Percentiles rank a stretch among this genome's conserved stretches.
Conservation (phyloP, 2,888 invertebrate genomes). For the Metallyticus violacea region DNA sequence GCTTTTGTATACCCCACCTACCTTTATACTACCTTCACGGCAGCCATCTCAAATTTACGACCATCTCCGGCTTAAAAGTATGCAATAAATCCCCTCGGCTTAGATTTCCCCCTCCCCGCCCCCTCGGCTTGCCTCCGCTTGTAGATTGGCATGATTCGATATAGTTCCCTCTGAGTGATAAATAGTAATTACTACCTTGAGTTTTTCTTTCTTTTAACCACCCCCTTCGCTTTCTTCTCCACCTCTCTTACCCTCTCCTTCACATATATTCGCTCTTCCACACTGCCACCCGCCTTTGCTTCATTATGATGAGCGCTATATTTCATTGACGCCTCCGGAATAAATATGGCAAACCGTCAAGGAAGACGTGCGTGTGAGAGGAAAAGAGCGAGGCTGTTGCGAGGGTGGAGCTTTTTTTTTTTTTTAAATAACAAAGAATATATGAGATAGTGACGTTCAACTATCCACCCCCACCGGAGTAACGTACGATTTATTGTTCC, state of each 20-base stretch:
- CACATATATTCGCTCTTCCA: conserved; percentile 17
- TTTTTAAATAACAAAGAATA: conserved; percentile 9
- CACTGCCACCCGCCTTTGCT: conserved; percentile 28
- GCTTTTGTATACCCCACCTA: conserved; percentile 25
- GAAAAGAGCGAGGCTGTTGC: neutral
- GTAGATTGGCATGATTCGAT: conserved; percentile 37
- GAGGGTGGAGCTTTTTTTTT: neutral
- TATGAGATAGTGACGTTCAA: neutral
- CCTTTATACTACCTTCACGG: conserved; percentile 24
- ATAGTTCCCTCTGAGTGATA: conserved; percentile 35
- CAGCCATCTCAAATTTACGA: conserved; percentile 48
- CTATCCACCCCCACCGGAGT: neutral
- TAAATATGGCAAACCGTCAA: conserved; percentile 34
- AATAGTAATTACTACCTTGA: conserved; percentile 36
- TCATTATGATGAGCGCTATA: conserved; percentile 36
- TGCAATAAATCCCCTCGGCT: conserved; percentile 47
- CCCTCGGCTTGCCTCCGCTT: conserved; percentile 7
- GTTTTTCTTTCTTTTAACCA: conserved; percentile 29
- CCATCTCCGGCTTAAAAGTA: conserved; percentile 51
- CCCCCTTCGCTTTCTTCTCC: conserved; percentile 12
- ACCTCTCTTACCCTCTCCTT: neutral
- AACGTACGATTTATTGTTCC: conserved; percentile 7
- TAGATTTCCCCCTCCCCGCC: conserved; percentile 24
- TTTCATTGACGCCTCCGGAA: conserved; percentile 35
- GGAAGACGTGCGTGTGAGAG: conserved; percentile 12